These are phyloP conservation scores for Choloepus didactylus DNA, from an alignment of 2,797 vertebrate genomes.

Conservation along the genomic window DNA sequence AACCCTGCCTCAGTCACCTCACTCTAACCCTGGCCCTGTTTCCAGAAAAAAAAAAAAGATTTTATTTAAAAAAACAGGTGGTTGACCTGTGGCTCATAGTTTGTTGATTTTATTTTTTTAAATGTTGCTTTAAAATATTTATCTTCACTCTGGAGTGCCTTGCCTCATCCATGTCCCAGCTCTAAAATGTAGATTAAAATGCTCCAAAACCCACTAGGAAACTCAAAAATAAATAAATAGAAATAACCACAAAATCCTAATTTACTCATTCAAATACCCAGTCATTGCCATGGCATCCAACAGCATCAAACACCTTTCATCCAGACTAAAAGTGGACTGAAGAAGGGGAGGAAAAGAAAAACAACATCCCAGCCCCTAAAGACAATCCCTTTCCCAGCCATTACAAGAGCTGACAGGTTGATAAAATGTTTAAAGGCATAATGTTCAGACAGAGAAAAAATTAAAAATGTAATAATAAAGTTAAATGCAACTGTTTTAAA, in stretches of 20 bases:
- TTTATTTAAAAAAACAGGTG: slow-evolving; percentile 53
- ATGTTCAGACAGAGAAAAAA: slow-evolving; percentile 89
- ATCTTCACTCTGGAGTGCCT: background rate
- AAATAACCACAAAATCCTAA: background rate
- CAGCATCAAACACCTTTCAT: slow-evolving; percentile 8
- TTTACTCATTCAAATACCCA: slow-evolving; percentile 61
- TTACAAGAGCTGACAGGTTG: slow-evolving; percentile 86
- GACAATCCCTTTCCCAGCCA: slow-evolving; percentile 82
- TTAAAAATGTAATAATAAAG: slow-evolving; percentile 90
- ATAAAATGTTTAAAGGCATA: slow-evolving; percentile 87
- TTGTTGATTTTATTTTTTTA: background rate
- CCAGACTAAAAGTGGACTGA: slow-evolving; percentile 40
- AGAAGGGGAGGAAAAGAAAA: background rate
- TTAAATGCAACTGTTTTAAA: slow-evolving; percentile 91
- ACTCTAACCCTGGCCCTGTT: background rate
- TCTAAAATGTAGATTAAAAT: background rate
- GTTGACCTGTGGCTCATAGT: background rate
- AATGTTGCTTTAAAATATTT: background rate
- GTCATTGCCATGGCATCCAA: background rate
- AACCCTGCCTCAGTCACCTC: background rate
- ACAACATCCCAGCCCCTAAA: slow-evolving; percentile 56
- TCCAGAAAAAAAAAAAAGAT: background rate
- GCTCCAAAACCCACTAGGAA: background rate
- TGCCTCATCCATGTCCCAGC: background rate
- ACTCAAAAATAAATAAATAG: background rate